Base-by-base conservation (phyloP, 2,113 vertebrate species). In the Emydocephalus ijimae region DNA sequence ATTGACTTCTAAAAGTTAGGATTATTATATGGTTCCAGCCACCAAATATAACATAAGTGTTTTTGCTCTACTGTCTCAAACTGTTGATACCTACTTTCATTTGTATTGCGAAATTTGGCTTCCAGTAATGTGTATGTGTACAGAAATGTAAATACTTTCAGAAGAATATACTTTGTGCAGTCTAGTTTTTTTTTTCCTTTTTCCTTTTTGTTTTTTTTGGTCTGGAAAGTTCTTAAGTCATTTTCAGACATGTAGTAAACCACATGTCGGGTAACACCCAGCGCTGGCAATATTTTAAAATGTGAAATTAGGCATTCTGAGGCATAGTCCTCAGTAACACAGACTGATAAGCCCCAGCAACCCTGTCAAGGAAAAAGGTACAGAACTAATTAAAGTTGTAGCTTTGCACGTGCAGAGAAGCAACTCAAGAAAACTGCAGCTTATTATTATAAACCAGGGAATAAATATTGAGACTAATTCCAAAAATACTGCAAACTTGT, bases 61-160 rank as follows among this genome's bases (percentile, higher is more conserved):
- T 88, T 45, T 56, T 74, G 94, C 91, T 91, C 91, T 56, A 93
- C 85, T 92, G 94, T 96, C 94, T 92, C 91, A 87, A 64, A 94
- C 93, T 95, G 92, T 94, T 95, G 95, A 96, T 96, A 96, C 96
- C 48, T 96, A 54, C 34, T 96, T 93, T 95, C 92, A 96, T 96
- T 96, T 96, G 95, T 96, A 95, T 95, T 93, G 61, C 94, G 92
- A 94, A 89, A 93, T 43, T 93, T 92, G 95, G 95, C 94, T 95
- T 93, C 23, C 91, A 93, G 96, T 96, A 94, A 94, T 96, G 96
- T 95, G 96, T 96, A 81, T 50, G 2, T 97, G 96, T 96, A 97
- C 92, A 96, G 86, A 96, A 90, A 1, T 97, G 97, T 97, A 96
- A 96, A 96, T 97, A 97, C 64, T 94, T 96, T 95, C 96, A 92